Base-by-base conservation (phyloP, 2,113 vertebrate species). In the Guaruba guarouba region DNA sequence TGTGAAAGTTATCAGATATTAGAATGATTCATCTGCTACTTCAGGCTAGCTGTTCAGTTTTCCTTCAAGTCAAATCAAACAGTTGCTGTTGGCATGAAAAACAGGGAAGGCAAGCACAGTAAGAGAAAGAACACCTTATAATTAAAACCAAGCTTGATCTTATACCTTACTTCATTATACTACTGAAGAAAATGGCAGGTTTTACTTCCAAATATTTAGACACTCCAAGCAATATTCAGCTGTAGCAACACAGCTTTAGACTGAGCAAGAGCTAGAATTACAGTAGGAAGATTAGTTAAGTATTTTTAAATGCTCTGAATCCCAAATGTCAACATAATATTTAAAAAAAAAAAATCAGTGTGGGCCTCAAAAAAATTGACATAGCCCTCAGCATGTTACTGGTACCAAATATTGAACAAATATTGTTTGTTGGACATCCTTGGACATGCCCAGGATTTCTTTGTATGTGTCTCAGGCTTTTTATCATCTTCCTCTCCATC, bases 11-110 rank as follows among this genome's bases (percentile, higher is more conserved):
- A 80, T 80, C 90, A 84, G 80, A 69, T 89, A 88, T 64, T 70
- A 94, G 85, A 92, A 67, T 95, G 96, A 95, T 97, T 96, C 87
- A 88, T 82, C 85, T 94, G n/a, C 82, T 77, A 49, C 91, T 95
- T 94, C 55, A 92, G 93, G 66, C 88, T 90, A 91, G 31, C 59
- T 18, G 2, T 92, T 95, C 44, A 71, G 82, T 78, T 93, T 89
- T 92, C 67, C 82, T 94, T 96, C 92, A 89, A 81, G 94, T 88
- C 86, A 91, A 95, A 95, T 87, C 82, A 93, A 90, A 75, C 71
- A 74, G 62, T 79, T 89, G 86, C 91, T 95, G 64, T 87, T 92
- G 85, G 71, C 79, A 86, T 85, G 70, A 88, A 95, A 94, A 95
- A 86, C 78, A 83, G 51, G 93, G 73, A 86, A 94, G 85, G 64